phyloP scores from a whole-genome alignment of 2,113 vertebrate genomes.

The Pterophyllum scalare region DNA sequence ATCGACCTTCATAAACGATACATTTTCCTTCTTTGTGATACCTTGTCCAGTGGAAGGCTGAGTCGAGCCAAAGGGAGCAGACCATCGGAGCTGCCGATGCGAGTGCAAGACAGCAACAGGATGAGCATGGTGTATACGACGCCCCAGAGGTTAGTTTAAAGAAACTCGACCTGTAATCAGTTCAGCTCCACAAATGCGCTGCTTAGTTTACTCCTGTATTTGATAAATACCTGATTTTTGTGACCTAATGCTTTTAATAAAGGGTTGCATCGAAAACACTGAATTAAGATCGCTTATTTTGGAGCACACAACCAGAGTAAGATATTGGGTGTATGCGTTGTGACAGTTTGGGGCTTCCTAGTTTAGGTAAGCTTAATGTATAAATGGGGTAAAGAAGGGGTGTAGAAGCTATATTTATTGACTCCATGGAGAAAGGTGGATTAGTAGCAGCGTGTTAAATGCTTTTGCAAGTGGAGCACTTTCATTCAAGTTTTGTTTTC shows the following conservation, averaged over 20 bases:
- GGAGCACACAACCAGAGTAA: not conserved
- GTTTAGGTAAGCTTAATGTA: not conserved
- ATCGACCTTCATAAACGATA: not conserved
- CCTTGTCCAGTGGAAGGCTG: constrained; percentile 74
- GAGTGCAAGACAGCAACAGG: constrained; percentile 88
- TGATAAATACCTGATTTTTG: not conserved
- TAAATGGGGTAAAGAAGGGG: not conserved
- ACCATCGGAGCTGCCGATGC: constrained; percentile 84
- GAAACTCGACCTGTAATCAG: not conserved
- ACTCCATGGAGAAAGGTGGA: not conserved
- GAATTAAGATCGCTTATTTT: not conserved
- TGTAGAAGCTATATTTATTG: not conserved
- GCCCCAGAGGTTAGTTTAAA: constrained; percentile 84
- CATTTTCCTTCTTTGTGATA: not conserved
- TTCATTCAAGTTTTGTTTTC: not conserved
- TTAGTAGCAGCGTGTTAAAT: not conserved
- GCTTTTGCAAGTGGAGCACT: not conserved
- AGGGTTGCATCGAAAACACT: not conserved
- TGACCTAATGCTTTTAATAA: not conserved
- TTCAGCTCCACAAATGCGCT: not conserved
- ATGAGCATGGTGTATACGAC: constrained; percentile 87
- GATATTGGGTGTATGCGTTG: not conserved
- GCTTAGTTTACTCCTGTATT: not conserved
- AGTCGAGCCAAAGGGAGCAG: constrained; percentile 76
- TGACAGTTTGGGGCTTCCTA: not conserved